These are phyloP conservation scores for Malurus alboscapulatus DNA, from an alignment of 2,113 vertebrate species.

Conservation along the genomic window DNA sequence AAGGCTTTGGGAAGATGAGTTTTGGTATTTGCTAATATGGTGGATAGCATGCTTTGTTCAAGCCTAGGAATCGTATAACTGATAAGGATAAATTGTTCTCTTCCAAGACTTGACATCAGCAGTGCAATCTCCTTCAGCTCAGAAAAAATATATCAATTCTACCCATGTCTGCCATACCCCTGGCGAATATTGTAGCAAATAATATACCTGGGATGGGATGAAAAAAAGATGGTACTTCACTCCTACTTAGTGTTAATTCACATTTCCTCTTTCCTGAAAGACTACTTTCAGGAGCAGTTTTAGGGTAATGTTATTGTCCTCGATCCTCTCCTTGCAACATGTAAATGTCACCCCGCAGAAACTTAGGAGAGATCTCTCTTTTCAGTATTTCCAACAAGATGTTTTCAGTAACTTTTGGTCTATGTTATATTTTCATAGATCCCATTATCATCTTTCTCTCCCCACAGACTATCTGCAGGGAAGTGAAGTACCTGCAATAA, in stretches of 20 bases:
- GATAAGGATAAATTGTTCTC: neutral
- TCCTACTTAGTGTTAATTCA: neutral
- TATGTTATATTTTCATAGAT: neutral
- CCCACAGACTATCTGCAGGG: neutral
- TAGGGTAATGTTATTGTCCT: neutral
- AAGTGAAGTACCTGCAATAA: neutral
- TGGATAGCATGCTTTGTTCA: neutral
- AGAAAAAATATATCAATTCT: neutral
- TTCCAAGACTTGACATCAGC: neutral
- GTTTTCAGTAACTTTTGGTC: neutral
- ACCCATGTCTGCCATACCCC: neutral
- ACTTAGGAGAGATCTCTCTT: neutral
- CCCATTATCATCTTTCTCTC: neutral
- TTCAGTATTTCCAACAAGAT: neutral
- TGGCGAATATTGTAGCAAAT: rapidly evolving
- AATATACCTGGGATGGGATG: neutral
- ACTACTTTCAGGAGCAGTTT: neutral
- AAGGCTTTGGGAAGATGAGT: neutral
- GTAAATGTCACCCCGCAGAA: neutral
- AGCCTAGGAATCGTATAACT: neutral
- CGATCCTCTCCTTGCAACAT: neutral
- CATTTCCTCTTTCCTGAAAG: neutral
- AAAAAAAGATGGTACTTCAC: neutral
- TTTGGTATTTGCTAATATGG: neutral
- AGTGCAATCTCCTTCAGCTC: neutral